Evolutionary conservation across 2,113 vertebrate species (phyloP).

Genomic region (Leucoraja erinaceus): DNA sequence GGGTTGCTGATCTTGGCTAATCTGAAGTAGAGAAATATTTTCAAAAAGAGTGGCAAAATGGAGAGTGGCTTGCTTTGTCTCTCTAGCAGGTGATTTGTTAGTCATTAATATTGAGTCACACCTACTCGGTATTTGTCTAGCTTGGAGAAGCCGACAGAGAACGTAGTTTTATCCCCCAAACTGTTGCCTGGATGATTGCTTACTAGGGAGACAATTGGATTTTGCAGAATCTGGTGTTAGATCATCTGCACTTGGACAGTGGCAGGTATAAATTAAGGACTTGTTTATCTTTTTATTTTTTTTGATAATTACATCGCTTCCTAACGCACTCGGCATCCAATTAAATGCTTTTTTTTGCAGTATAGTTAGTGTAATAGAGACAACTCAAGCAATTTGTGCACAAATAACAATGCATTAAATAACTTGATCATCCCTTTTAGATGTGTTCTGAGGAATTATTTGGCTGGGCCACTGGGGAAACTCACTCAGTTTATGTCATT

Average conservation of each 20-base stretch:
- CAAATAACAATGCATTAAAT: not conserved
- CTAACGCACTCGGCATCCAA: not conserved
- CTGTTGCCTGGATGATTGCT: not conserved
- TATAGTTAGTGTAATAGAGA: not conserved
- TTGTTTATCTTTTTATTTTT: not conserved
- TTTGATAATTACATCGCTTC: not conserved
- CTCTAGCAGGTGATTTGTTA: not conserved
- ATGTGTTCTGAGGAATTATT: not conserved
- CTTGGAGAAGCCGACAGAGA: not conserved
- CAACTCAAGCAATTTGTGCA: not conserved
- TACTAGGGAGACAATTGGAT: not conserved
- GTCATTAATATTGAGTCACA: not conserved
- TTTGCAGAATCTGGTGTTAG: not conserved
- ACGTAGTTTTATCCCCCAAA: not conserved
- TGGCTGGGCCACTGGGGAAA: not conserved
- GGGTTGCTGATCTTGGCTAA: not conserved
- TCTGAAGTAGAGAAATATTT: not conserved
- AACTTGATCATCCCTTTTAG: not conserved
- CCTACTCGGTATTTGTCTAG: not conserved
- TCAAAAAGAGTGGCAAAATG: not conserved
- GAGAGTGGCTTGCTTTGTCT: slow-evolving; percentile 1
- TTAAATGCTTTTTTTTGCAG: not conserved
- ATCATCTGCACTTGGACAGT: slow-evolving; percentile 6
- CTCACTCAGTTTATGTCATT: too few species aligned
- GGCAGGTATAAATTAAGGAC: not conserved